Conservation (phyloP, 1,140 invertebrate genomes). For the Venustaconcha ellipsiformis region DNA sequence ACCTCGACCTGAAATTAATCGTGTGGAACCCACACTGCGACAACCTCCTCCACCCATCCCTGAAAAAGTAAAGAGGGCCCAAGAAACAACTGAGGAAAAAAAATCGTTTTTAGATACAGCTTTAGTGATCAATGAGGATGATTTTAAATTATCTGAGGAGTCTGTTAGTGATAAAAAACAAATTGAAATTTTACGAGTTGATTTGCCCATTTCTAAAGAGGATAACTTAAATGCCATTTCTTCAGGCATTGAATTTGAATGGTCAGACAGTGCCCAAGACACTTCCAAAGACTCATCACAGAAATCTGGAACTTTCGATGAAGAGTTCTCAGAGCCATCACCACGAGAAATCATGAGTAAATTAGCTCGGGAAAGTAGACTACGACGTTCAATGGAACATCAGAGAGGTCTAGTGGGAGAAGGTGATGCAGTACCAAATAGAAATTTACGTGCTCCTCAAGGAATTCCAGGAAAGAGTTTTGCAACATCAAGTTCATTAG, state of each 20-base stretch:
- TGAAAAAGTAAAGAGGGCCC: constrained; percentile 6
- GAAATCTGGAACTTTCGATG: constrained; percentile 51
- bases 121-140: constrained; percentile 19
- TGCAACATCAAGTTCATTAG: constrained; percentile 13
- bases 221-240: constrained; percentile 32
- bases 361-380: constrained; percentile 55
- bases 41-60: constrained; percentile 41
- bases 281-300: constrained; percentile 24
- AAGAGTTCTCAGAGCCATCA: constrained; percentile 61
- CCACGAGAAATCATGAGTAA: constrained; percentile 61
- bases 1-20: constrained; percentile 52
- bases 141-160: constrained; percentile 27
- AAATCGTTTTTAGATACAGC: constrained; percentile 13
- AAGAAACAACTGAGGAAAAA: too few species aligned
- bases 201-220: constrained; percentile 32
- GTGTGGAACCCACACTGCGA: constrained; percentile 55
- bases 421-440: constrained; percentile 35
- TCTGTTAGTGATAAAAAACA: constrained; percentile 24
- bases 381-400: constrained; percentile 58
- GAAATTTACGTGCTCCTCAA: constrained; percentile 58
- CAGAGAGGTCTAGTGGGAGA: constrained; percentile 50
- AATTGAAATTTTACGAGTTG: constrained; percentile 34
- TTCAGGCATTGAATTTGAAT: constrained; percentile 13
- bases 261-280: constrained; percentile 27
- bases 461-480: constrained; percentile 55